These are phyloP conservation scores for Leptopilina syphax DNA, from an alignment of 2,888 invertebrate species.

Conservation along the genomic window DNA sequence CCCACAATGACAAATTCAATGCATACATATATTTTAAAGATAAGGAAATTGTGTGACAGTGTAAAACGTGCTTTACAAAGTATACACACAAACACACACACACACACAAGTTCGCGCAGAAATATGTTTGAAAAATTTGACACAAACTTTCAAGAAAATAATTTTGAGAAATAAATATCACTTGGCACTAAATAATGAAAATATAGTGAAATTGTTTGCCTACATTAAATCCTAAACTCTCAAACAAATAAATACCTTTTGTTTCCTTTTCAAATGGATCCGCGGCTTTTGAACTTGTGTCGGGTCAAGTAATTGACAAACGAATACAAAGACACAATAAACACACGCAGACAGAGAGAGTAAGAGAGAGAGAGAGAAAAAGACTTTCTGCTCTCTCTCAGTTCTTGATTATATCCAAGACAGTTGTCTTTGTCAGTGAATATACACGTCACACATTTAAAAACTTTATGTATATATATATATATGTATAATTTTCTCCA, in stretches of 20 bases:
- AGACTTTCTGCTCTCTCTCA: not conserved
- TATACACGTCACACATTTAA: not conserved
- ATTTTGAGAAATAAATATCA: no score
- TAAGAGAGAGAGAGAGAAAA: no score
- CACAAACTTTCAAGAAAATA: not conserved
- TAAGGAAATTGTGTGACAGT: conserved; percentile 12
- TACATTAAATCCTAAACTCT: no score
- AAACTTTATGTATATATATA: not conserved
- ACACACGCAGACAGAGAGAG: no score
- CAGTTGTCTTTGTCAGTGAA: conserved; percentile 21
- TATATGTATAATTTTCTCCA: not conserved
- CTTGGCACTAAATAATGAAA: no score
- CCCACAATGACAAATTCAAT: not conserved
- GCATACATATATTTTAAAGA: not conserved
- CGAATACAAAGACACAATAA: not conserved
- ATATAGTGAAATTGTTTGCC: no score
- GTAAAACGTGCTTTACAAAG: conserved; percentile 1
- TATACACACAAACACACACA: not conserved
- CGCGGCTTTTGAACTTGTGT: not conserved
- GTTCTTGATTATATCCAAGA: not conserved
- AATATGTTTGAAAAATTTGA: not conserved
- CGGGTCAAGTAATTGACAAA: conserved; percentile 19
- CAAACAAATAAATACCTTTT: not conserved
- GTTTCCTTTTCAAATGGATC: not conserved
- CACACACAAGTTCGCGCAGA: not conserved